Conservation (phyloP, 2,888 invertebrate species). For the Brachyopa scutellaris region DNA sequence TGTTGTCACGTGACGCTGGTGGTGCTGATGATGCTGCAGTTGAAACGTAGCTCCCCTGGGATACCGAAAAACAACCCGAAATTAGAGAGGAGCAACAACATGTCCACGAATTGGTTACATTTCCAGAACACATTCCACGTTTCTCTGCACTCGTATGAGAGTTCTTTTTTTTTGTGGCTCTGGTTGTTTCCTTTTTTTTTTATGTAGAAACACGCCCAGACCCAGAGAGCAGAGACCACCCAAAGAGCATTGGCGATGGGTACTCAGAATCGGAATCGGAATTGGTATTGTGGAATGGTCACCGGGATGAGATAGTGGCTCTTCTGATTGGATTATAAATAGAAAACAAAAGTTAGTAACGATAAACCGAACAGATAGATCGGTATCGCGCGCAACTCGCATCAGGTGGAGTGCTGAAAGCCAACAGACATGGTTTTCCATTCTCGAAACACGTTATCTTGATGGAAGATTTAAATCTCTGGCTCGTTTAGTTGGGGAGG, state of each 20-base stretch:
- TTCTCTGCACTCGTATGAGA: background rate
- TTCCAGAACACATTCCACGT: conserved; percentile 65
- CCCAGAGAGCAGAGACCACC: conserved; percentile 63
- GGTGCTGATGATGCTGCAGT: conserved; percentile 33
- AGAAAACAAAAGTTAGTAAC: conserved; percentile 64
- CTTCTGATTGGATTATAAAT: conserved; percentile 68
- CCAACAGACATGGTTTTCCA: conserved; percentile 22
- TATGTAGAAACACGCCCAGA: conserved; percentile 8
- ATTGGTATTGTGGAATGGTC: no score
- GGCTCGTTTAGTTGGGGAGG: background rate
- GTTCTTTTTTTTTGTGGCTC: conserved; percentile 34
- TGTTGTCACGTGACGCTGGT: conserved; percentile 54
- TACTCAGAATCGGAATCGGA: conserved; percentile 25
- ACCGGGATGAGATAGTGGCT: conserved; percentile 59
- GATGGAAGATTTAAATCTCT: conserved; percentile 30
- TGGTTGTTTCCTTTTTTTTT: conserved; percentile 18
- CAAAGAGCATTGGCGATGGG: conserved; percentile 44
- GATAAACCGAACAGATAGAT: conserved; percentile 48
- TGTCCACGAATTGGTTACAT: conserved; percentile 71
- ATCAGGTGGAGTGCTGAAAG: conserved; percentile 46
- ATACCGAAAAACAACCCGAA: conserved; percentile 53
- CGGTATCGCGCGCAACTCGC: conserved; percentile 63
- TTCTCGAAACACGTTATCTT: conserved; percentile 61
- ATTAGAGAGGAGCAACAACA: conserved; percentile 66
- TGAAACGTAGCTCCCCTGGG: conserved; percentile 56